Percentiles rank a stretch among this genome's conserved stretches.
phyloP scores from a whole-genome alignment of 2,113 vertebrate species.

The Heterocephalus glaber region DNA sequence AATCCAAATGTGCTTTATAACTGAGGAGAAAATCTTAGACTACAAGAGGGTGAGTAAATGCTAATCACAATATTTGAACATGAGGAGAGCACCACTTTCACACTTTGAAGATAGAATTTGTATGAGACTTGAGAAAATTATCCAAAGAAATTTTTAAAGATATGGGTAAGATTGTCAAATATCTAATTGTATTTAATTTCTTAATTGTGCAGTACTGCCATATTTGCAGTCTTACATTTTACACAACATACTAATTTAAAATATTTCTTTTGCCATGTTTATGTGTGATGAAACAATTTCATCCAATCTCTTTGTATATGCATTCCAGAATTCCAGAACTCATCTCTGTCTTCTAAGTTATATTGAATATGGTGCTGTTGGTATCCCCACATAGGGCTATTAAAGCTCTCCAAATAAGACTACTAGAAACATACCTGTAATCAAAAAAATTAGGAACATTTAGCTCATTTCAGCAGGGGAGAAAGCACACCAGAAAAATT shows the following conservation, averaged over 20 bases:
- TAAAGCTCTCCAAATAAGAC: not conserved
- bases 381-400: not conserved
- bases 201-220: not conserved
- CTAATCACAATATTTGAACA: not conserved
- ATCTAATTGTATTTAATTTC: conserved; percentile 46
- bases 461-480: not conserved
- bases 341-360: not conserved
- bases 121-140: conserved; percentile 26
- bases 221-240: conserved; percentile 18
- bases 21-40: not conserved
- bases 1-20: conserved; percentile 6
- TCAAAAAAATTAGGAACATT: not conserved
- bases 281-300: conserved; percentile 1
- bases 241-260: conserved; percentile 38
- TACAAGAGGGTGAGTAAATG: not conserved
- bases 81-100: not conserved
- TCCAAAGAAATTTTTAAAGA: conserved; percentile 34
- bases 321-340: not conserved
- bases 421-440: not conserved
- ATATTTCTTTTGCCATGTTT: not conserved
- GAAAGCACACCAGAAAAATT: not conserved
- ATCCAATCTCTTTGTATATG: not conserved
- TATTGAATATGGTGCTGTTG: not conserved
- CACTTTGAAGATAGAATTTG: not conserved
- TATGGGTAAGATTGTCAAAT: conserved; percentile 36